Evolutionary conservation across 2,888 invertebrate species (phyloP).

Genomic region (Ormyrus rosae): DNA sequence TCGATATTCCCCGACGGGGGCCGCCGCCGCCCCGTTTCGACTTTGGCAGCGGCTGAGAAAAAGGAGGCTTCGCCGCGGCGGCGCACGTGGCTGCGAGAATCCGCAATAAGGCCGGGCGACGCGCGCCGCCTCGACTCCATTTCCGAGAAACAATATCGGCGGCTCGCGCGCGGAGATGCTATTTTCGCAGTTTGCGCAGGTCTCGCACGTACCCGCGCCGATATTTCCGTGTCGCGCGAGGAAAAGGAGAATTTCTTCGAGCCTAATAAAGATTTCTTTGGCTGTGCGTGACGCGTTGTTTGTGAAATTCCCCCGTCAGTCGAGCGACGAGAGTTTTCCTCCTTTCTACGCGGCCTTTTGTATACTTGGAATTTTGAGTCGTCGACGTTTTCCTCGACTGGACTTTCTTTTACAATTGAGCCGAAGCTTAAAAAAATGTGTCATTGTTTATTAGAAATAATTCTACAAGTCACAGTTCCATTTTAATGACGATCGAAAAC

Average conservation of each 20-base stretch:
- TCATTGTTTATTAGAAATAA: no score
- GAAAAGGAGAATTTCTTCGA: slow-evolving; percentile 5
- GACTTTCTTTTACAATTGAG: no score
- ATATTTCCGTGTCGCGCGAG: slow-evolving; percentile 37
- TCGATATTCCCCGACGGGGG: no score
- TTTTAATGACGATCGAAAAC: no score
- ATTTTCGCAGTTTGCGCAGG: slow-evolving; percentile 42
- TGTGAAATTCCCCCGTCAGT: background rate
- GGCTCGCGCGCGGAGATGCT: background rate
- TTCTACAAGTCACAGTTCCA: no score
- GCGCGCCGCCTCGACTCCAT: background rate
- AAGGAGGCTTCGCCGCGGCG: background rate
- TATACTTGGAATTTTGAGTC: no score
- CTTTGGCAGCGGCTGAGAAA: background rate
- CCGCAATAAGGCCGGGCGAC: background rate
- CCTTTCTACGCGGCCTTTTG: no score
- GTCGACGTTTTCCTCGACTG: no score
- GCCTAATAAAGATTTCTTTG: slow-evolving; percentile 32
- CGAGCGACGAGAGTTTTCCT: no score
- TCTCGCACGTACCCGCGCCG: slow-evolving; percentile 35
- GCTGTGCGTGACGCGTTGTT: background rate
- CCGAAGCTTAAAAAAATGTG: no score
- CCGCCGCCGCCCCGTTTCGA: background rate
- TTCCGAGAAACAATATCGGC: slow-evolving; percentile 34
- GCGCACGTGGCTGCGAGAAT: slow-evolving; percentile 33